Base-by-base conservation (phyloP, 2,797 vertebrate species). In the Thaleichthys pacificus region DNA sequence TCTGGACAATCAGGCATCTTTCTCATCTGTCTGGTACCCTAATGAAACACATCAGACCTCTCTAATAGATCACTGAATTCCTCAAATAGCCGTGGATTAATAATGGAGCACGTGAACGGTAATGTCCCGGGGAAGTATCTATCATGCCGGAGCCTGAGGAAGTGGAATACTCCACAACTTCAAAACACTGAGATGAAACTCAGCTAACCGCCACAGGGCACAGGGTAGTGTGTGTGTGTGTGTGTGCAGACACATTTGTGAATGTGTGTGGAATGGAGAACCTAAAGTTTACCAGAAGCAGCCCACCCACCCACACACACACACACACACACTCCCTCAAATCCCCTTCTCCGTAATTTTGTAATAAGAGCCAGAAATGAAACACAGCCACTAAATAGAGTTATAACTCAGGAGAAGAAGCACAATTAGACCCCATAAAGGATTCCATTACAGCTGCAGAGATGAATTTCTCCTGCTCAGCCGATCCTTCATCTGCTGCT, bases 381-480 rank as follows among this genome's bases (percentile, higher is more conserved):
- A 83, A 68, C 1, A 3, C 4, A 63, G 26, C 70, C 78, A 74
- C 80, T 73, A 72, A 84, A 60, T 32, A 73, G 77, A 80, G 68
- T 61, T 69, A 79, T 71, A 81, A 85, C 70, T 82, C 72, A 75
- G 26, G 54, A 80, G 71, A 84, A 77, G 75, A 65, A 73, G 80
- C 75, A 78, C 79, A 86, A 84, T 87, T 75, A 81, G 66, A 71
- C 49, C 42, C 76, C 74, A 81, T 78, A 86, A 87, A 87, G 65
- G 81, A 90, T 86, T 85, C 76, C 81, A 91, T 90, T 88, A 88
- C 75, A 60, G 63, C 64, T 66, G 74, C 79, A 79, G 77, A 81
- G 79, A 89, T 71, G 81, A 61, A 79, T 80, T 79, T 85, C 80
- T 75, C 77, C 22, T 61, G 54, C 62, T 58, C 57, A 21, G 67